phyloP scores from a whole-genome alignment of 2,888 invertebrate genomes.

The Digitonthophagus gazella region DNA sequence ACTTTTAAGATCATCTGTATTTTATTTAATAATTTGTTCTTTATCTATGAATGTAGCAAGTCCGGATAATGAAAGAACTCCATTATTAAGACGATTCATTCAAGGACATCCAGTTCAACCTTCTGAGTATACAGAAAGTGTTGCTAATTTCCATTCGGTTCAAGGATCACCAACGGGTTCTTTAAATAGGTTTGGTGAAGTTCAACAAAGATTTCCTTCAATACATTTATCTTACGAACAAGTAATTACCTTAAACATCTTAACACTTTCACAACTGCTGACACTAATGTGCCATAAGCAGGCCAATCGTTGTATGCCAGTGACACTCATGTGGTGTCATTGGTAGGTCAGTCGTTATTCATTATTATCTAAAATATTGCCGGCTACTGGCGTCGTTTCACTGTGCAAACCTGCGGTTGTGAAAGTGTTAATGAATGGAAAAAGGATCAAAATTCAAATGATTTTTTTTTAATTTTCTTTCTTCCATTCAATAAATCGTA shows the following conservation, averaged over 20 bases:
- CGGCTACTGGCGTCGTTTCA: no score
- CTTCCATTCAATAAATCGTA: no score
- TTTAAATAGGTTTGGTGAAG: constrained; percentile 39
- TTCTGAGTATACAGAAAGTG: constrained; percentile 61
- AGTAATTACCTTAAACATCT: constrained; percentile 36
- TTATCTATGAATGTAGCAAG: constrained; percentile 42
- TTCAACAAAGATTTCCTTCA: constrained; percentile 33
- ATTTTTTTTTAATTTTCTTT: no score
- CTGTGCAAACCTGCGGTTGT: no score
- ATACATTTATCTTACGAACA: constrained; percentile 42
- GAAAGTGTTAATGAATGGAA: no score
- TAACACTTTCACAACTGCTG: background rate
- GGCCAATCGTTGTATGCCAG: no score
- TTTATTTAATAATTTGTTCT: constrained; percentile 5
- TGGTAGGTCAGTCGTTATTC: no score
- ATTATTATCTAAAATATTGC: no score
- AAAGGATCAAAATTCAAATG: no score
- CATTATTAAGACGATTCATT: constrained; percentile 52
- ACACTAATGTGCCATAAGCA: background rate
- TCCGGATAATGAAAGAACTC: constrained; percentile 52
- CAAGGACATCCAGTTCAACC: constrained; percentile 39
- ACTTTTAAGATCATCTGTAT: no score
- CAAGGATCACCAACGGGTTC: constrained; percentile 65
- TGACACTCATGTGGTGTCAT: no score
- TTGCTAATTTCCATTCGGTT: constrained; percentile 72